These are phyloP conservation scores for Odontophorus gujanensis DNA, from an alignment of 2,113 vertebrate genomes.

Conservation along the genomic window DNA sequence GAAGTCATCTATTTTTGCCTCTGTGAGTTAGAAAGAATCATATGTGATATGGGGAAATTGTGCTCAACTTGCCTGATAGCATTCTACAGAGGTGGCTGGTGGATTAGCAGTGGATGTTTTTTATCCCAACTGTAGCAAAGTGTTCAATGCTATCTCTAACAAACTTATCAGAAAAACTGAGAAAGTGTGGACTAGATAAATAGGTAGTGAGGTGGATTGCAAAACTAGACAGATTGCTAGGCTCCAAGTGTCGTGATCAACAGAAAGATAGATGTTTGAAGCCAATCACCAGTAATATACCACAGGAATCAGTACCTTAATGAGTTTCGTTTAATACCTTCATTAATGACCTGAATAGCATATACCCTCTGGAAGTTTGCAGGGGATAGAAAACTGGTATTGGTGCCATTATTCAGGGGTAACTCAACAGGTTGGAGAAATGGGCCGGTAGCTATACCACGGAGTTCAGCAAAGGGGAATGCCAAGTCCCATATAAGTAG, in stretches of 20 bases:
- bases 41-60: background rate
- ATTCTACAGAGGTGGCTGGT: background rate
- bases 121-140: background rate
- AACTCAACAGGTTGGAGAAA: background rate
- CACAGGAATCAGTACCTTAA: rapidly evolving
- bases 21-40: background rate
- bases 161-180: background rate
- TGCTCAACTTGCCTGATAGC: background rate
- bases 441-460: background rate
- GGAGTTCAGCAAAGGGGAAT: background rate
- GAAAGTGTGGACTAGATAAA: background rate
- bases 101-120: background rate
- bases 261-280: background rate
- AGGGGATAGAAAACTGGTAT: background rate
- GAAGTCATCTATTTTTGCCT: background rate
- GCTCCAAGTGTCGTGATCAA: background rate
- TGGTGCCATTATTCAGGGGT: background rate
- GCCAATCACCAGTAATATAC: background rate
- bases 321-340: background rate
- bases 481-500: rapidly evolving
- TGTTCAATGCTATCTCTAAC: background rate
- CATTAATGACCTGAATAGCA: background rate
- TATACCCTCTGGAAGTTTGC: background rate
- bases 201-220: background rate
- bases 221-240: background rate